Conservation (phyloP, 2,888 invertebrate genomes). For the Agapetus fuscipes region DNA sequence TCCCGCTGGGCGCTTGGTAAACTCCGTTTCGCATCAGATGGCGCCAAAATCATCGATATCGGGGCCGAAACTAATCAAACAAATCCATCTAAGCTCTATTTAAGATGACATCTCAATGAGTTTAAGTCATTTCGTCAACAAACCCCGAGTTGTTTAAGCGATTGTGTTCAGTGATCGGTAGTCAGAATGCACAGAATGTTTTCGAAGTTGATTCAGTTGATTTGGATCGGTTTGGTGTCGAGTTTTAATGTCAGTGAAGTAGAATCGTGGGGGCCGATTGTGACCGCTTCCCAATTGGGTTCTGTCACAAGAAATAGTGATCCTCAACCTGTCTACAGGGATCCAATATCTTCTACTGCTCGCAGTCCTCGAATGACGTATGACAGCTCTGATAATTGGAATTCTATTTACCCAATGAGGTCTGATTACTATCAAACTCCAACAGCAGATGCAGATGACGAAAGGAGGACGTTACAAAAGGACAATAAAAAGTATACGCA, state of each 20-base stretch:
- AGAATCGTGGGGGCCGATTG: slow-evolving; percentile 3
- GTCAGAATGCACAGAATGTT: background rate
- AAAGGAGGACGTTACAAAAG: slow-evolving; percentile 2
- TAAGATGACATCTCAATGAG: slow-evolving; percentile 6
- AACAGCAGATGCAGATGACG: slow-evolving; percentile 1
- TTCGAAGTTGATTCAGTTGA: background rate
- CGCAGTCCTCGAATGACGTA: slow-evolving; percentile 3
- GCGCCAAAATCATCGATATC: background rate
- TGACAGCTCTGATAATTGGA: slow-evolving; percentile 5
- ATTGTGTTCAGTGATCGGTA: too few species aligned
- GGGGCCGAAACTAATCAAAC: slow-evolving; percentile 7
- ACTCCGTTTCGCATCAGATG: background rate
- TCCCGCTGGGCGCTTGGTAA: background rate
- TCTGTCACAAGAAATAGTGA: background rate
- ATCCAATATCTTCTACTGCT: background rate
- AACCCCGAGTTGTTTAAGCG: too few species aligned
- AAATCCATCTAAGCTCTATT: slow-evolving; percentile 7
- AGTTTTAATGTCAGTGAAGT: slow-evolving; percentile 7
- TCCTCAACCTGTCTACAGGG: background rate
- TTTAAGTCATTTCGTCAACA: slow-evolving; percentile 3
- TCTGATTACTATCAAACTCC: slow-evolving; percentile 6
- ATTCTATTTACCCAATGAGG: background rate
- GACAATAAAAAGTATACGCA: slow-evolving; percentile 5
- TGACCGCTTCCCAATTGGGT: slow-evolving; percentile 2
- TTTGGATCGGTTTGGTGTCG: background rate